Evolutionary conservation across 2,797 vertebrate genomes (phyloP).

Genomic region (Miichthys miiuy): DNA sequence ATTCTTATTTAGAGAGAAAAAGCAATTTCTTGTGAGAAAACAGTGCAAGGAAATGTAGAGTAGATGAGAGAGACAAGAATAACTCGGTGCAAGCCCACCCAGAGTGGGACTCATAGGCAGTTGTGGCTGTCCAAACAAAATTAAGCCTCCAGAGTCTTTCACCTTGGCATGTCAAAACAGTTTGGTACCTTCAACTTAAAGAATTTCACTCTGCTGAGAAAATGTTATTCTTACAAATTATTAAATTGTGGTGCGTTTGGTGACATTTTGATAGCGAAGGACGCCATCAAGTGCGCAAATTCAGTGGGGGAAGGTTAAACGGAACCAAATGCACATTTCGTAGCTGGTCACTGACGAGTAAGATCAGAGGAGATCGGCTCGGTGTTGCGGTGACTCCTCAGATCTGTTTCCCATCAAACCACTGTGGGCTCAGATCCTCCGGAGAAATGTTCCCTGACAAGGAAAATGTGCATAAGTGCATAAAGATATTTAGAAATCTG

Average conservation of each 20-base stretch:
- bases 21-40: conserved; percentile 63
- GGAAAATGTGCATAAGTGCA: conserved; percentile 73
- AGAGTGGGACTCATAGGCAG: conserved; percentile 44
- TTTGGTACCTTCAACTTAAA: conserved; percentile 63
- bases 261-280: conserved; percentile 72
- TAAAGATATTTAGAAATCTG: conserved; percentile 76
- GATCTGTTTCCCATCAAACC: conserved; percentile 80
- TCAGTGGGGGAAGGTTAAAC: conserved; percentile 68
- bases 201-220: conserved; percentile 62
- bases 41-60: conserved; percentile 61
- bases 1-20: conserved; percentile 65
- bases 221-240: conserved; percentile 80
- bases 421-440: conserved; percentile 48
- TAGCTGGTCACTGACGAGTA: conserved; percentile 68
- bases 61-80: conserved; percentile 57
- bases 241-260: conserved; percentile 55
- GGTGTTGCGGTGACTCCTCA: conserved; percentile 55
- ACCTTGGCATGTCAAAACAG: conserved; percentile 64
- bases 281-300: conserved; percentile 58
- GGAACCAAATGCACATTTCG: conserved; percentile 75
- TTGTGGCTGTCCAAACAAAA: conserved; percentile 60
- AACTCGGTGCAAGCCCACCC: conserved; percentile 58
- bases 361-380: conserved; percentile 72
- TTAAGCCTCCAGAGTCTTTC: conserved; percentile 53
- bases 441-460: conserved; percentile 67